phyloP scores from a whole-genome alignment of 2,888 invertebrate species.

The Himalopsyche japonica region DNA sequence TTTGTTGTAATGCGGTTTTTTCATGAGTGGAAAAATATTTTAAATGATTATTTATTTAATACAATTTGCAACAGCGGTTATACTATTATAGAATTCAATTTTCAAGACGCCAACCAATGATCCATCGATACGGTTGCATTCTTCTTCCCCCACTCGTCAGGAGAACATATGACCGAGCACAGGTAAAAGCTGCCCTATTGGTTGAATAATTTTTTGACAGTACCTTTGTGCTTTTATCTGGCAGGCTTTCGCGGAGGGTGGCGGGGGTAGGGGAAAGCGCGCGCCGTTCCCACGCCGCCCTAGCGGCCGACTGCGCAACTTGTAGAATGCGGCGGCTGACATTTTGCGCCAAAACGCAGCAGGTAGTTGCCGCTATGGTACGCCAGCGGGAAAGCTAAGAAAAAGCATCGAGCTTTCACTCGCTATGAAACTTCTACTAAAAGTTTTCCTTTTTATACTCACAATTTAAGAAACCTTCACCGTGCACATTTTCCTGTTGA shows the following conservation, averaged over 20 bases:
- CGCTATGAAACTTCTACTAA: background rate
- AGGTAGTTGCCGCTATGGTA: background rate
- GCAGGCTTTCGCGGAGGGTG: slow-evolving; percentile 39
- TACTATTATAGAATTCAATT: no score
- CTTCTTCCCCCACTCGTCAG: background rate
- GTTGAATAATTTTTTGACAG: background rate
- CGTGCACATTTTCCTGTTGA: no score
- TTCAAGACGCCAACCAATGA: background rate
- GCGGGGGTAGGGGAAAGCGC: slow-evolving; percentile 48
- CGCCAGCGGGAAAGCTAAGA: background rate
- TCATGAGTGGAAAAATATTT: no score
- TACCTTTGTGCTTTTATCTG: background rate
- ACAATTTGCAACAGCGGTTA: no score
- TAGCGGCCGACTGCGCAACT: slow-evolving; percentile 36
- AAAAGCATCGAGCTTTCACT: background rate
- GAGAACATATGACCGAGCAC: background rate
- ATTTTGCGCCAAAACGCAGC: slow-evolving; percentile 34
- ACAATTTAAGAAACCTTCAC: no score
- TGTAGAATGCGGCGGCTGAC: slow-evolving; percentile 44
- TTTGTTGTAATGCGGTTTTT: no score
- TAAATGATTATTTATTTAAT: no score
- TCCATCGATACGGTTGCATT: background rate
- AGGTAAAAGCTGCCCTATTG: slow-evolving; percentile 7
- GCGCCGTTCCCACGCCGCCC: slow-evolving; percentile 48
- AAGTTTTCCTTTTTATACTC: background rate